Percentiles rank a stretch among this genome's conserved stretches.
Conservation (phyloP, 2,113 vertebrate species). For the Diphyllodes magnificus region DNA sequence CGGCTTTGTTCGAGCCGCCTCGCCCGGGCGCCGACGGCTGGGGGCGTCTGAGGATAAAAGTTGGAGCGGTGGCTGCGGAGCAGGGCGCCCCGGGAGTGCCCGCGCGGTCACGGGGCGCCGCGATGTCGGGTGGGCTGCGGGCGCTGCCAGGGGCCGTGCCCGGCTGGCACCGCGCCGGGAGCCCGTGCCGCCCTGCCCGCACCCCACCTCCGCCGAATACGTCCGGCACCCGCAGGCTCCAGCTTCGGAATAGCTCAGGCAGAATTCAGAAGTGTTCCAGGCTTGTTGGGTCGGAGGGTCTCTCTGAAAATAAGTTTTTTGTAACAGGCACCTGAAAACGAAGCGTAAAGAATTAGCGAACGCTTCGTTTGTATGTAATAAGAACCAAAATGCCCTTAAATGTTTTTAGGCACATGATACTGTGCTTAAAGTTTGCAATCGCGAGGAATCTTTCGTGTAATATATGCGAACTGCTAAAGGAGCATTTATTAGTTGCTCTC, state of each 20-base stretch:
- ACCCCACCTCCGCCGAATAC: fast-evolving
- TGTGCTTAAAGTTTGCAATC: not conserved
- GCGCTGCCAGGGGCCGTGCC: not conserved
- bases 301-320: not conserved
- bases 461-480: not conserved
- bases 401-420: fast-evolving
- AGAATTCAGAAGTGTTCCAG: fast-evolving
- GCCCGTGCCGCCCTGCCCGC: not conserved
- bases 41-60: conserved; percentile 11
- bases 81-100: not conserved
- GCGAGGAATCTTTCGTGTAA: not conserved
- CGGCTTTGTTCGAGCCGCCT: not conserved
- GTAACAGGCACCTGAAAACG: fast-evolving
- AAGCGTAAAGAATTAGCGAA: fast-evolving
- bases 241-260: fast-evolving
- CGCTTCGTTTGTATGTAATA: fast-evolving
- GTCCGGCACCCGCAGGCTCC: fast-evolving
- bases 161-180: not conserved
- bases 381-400: not conserved
- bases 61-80: not conserved
- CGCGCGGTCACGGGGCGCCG: not conserved
- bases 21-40: not conserved
- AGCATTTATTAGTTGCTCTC: not conserved
- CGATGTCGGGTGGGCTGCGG: not conserved
- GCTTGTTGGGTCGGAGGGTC: fast-evolving